phyloP scores from a whole-genome alignment of 2,888 invertebrate species.

The Empis livida region DNA sequence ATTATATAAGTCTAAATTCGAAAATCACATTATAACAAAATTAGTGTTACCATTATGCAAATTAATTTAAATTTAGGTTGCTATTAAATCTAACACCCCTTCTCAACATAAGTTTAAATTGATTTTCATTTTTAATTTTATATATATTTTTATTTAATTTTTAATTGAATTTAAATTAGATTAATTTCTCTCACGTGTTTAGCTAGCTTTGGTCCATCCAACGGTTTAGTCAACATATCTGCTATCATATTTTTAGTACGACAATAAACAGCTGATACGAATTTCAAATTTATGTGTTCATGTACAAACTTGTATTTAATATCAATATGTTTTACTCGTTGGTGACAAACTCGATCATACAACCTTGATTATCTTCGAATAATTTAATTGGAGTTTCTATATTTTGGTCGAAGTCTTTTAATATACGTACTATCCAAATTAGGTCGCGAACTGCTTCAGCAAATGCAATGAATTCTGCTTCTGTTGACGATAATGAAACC shows the following conservation, averaged over 20 bases:
- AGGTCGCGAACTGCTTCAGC: background rate
- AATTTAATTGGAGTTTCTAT: background rate
- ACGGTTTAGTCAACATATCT: constrained; percentile 1
- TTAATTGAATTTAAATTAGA: no score
- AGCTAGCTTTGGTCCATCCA: background rate
- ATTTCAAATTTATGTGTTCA: background rate
- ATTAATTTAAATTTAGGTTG: background rate
- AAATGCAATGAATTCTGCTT: background rate
- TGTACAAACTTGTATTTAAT: background rate
- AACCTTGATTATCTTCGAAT: background rate
- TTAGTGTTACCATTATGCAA: no score
- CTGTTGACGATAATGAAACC: background rate
- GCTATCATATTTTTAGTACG: background rate
- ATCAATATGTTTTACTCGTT: background rate
- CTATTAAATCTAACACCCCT: background rate
- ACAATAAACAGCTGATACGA: background rate
- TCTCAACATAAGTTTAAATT: background rate
- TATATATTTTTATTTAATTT: no score
- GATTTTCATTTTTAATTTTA: no score
- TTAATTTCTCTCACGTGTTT: background rate
- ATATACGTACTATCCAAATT: background rate
- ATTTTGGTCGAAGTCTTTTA: background rate
- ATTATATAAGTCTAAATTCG: no score
- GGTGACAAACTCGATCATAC: background rate
- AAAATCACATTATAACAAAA: no score